Evolutionary conservation across 1,140 invertebrate species (phyloP), one percentile per base, ranked within the genome.

Genomic region (Nasonia longicornis): DNA sequence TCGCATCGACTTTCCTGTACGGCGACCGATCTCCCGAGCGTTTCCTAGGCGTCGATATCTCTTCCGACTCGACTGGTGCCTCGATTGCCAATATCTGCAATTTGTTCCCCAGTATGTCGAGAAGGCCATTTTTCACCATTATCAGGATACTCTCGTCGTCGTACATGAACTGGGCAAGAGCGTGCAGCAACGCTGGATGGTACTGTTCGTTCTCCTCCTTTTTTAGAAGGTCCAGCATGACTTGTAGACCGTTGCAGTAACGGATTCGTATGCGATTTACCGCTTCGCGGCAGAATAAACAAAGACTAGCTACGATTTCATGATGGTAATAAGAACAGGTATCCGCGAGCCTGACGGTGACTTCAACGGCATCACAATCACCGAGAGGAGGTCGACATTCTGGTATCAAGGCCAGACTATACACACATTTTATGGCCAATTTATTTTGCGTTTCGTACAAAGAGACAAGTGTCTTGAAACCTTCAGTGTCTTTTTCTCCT

Each of bases 221-320:
- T 66, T 84, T 88, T 31, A 91, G 75, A 1, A 90, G 38, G 3
- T 74, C 67, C 6, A 90, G 8, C 11, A 91, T 89, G 14, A 87
- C 71, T 77, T 90, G 86, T 22, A 90, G 72, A 14, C 90, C 89
- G 8, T 81, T 80, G 31, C 75, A 77, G 4, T 66, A 71, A 52
- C 84, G 84, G 31, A 91, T 82, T 64, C 81, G 85, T 26, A 83
- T 84, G 48, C 90, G 87, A 83, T 90, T 90, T 0, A 90, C 83
- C 8, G 89, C 86, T 81, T 91, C 90, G 8, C 87, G 83, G 82
- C 86, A 89, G 64, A 90, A 88, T 3, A 89, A 75, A 75, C 87
- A 89, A 11, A 91, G 69, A 79, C 80, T 86, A 8, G 48, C 29
- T 22, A 90, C 58, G 20, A 84, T 83, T 75, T 90, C 84, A 38